Conservation (phyloP, 2,888 invertebrate species). For the Torymus tubicola region DNA sequence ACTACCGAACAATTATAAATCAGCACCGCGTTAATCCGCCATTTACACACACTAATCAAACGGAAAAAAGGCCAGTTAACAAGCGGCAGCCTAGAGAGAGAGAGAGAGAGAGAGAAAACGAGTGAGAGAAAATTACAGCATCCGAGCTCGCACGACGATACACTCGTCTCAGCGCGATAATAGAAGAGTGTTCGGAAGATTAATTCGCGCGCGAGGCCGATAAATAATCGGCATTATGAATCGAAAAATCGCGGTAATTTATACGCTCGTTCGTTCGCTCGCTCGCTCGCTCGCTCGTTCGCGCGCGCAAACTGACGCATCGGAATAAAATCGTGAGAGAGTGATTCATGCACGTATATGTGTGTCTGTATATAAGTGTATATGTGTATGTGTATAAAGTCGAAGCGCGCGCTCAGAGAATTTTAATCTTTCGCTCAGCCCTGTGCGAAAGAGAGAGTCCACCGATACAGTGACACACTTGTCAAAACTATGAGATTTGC, state of each 20-base stretch:
- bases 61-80: too few species aligned
- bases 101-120: constrained; percentile 3
- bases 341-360: constrained; percentile 42
- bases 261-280: neutral
- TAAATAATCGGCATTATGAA: constrained; percentile 51
- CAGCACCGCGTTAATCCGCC: neutral
- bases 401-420: constrained; percentile 32
- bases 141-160: neutral
- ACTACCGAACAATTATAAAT: constrained; percentile 29
- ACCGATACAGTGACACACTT: constrained; percentile 36
- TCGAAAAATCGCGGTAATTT: constrained; percentile 38
- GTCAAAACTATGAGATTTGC: constrained; percentile 35
- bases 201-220: constrained; percentile 17
- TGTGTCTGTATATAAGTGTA: too few species aligned
- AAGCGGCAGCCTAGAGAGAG: neutral
- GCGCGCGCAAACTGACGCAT: constrained; percentile 37
- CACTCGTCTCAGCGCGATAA: neutral
- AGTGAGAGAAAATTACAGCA: constrained; percentile 9
- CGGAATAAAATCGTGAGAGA: constrained; percentile 49
- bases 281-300: neutral
- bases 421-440: constrained; percentile 22
- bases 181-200: constrained; percentile 48
- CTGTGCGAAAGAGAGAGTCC: too few species aligned
- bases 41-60: neutral
- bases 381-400: neutral